Evolutionary conservation across 2,113 vertebrate genomes (phyloP), one percentile per base, ranked within the genome.

Genomic region (Canis aureus): DNA sequence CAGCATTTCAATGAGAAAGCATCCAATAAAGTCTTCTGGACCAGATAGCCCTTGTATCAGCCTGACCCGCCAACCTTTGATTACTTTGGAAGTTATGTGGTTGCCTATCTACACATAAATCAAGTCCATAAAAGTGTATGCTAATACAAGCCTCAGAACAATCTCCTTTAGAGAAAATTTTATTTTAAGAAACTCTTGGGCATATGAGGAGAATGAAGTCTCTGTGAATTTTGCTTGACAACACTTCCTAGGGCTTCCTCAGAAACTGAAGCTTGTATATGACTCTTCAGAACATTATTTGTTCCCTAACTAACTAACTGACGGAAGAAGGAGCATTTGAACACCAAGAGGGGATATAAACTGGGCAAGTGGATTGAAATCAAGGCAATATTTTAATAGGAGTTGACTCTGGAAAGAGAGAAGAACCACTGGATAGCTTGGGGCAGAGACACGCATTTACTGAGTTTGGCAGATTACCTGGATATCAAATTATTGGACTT

Each of bases 101-200:
- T 17, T 29, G 4, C 2, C 4, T 11, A 38, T 59, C 11, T 35
- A 9, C 4, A 15, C 2, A 17, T 2, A 3, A 2, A 23, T 11
- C 53, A 55, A 9, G 43, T 32, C 9, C 29, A 17, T 25, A 27
- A 22, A 23, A 20, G 38, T 51, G 57, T 43, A 35, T 8, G 57
- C 22, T 51, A 20, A 82, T 4, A 27, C 0, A 0, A 66, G 10
- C 6, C 20, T 60, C 89, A 23, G 59, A 81, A 27, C 20, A 8
- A 4, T 20, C 20, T 13, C 5, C 29, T 10, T 17, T 16, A 8
- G 49, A 43, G 32, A 13, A 13, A 13, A 32, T 43, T 62, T 64
- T 11, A 59, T 3, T 5, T 3, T 27, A 22, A 89, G 82, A 53
- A 38, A 32, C 27, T 19, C 51, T 49, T 55, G 62, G 53, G 27